Evolutionary conservation across 2,113 vertebrate genomes (phyloP), one percentile per base, ranked within the genome.

Genomic region (Pholis gunnellus): DNA sequence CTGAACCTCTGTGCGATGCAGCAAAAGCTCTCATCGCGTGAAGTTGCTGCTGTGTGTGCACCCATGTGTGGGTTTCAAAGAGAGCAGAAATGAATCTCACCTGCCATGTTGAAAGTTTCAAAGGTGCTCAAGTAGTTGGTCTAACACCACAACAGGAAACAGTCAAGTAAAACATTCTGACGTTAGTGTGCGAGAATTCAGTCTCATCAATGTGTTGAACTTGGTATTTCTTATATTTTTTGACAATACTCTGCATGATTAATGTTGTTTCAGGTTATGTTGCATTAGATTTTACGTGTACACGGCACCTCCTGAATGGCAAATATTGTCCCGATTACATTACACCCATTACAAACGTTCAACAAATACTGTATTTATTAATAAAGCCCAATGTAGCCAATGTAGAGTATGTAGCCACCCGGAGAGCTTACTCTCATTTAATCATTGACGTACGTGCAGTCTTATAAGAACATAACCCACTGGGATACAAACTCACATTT

Each of bases 101-200:
- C 17, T 78, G 61, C 77, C 71, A 76, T 34, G 81, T 6, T 75
- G 31, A 67, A 57, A 10, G 36, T 73, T 67, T 85, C 65, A 69
- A 61, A 57, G 42, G 27, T 36, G 44, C 52, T 40, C 73, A 31
- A 6, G 14, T 25, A 60, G 57, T 68, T 66, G n/a, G 76, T 59
- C 54, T 15, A 9, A 66, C 61, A 71, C 72, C 66, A 74, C 68
- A 88, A 89, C 87, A 91, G 86, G 86, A 89, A 91, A 73, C 75
- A 69, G 67, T 64, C 20, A 31, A 6, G 50, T 40, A 46, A 78
- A 6, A 31, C 0, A 29, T 42, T 87, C 1, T 59, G 0, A 63
- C 34, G 34, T 36, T n/a, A 20, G 14, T 0, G 34, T 78, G 36
- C 71, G 40, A 74, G 22, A 73, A 42, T 67, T 68, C 15, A 20